Conservation (phyloP, 2,113 vertebrate species). For the Phyllostomus discolor region DNA sequence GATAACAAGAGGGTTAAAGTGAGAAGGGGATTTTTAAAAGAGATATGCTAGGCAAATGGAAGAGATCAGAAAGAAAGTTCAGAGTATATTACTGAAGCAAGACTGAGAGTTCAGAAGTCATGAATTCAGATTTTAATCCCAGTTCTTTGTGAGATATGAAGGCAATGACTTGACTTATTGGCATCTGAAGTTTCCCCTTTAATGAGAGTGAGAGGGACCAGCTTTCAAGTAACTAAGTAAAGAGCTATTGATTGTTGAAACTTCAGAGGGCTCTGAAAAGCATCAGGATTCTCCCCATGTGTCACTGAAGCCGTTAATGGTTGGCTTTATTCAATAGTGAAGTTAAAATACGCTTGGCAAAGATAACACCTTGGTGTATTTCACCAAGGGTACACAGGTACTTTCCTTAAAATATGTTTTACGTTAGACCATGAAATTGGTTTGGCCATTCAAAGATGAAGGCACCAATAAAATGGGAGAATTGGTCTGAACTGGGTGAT, state of each 20-base stretch:
- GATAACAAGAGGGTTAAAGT: slow-evolving; percentile 68
- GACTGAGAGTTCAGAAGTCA: slow-evolving; percentile 62
- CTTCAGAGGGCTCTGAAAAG: background rate
- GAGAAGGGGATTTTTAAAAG: slow-evolving; percentile 49
- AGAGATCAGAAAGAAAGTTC: slow-evolving; percentile 28
- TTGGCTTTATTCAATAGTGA: background rate
- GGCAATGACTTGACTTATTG: slow-evolving; percentile 42
- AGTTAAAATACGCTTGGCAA: background rate
- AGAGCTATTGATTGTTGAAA: background rate
- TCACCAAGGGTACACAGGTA: background rate
- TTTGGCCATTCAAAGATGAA: background rate
- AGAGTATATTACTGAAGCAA: slow-evolving; percentile 46
- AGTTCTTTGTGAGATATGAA: slow-evolving; percentile 53
- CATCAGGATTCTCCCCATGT: background rate
- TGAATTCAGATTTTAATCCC: slow-evolving; percentile 67
- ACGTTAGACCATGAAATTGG: background rate
- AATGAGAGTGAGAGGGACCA: slow-evolving; percentile 7
- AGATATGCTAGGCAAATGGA: slow-evolving; percentile 60
- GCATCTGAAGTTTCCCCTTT: background rate
- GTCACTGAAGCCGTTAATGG: background rate
- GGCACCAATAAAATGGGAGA: background rate
- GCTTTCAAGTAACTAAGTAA: slow-evolving; percentile 17
- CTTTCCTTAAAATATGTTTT: background rate
- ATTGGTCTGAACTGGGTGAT: background rate
- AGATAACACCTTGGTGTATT: background rate